Evolutionary conservation across 2,797 vertebrate genomes (phyloP), one percentile per base, ranked within the genome.

Genomic region (Epinephelus malabaricus): DNA sequence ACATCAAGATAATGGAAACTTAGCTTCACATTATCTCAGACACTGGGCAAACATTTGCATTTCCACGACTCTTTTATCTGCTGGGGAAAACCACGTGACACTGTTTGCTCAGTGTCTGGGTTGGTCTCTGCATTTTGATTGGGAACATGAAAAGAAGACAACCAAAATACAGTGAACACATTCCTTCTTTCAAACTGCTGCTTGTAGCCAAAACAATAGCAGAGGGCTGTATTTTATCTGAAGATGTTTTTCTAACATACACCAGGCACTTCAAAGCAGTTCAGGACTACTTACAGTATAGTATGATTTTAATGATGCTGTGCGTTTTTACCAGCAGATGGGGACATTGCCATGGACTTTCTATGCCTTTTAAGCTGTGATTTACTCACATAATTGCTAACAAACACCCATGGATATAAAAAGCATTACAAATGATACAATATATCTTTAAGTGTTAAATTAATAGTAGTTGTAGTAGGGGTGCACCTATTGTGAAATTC

Each of bases 271-370:
- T 81, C 18, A 83, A 74, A 86, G 65, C 34, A 19, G 50, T 53
- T 71, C 51, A 56, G 30, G 51, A 15, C 11, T 17, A 2, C 23
- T 40, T 1, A 50, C 25, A 58, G 9, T 27, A 25, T 9, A 8
- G 1, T 30, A 11, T 59, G 64, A 50, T 15, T 73, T 54, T 21
- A 77, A 61, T 58, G 17, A 73, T 13, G 18, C 10, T 40, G 46
- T 51, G 55, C 19, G 50, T 71, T 81, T 64, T 68, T 89, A 73
- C 92, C 92, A 95, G 91, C 84, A 94, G 94, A 86, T 94, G 94
- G 93, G 67, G 92, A 75, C 90, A 79, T 91, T 88, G 79, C 69
- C 78, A 75, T 65, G 45, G 8, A 61, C 38, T 34, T 12, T 59
- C 34, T 38, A 5, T 11, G 34, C 19, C 11, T 54, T 59, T 53